Percentiles rank a stretch among this genome's conserved stretches.
Evolutionary conservation across 1,140 invertebrate genomes (phyloP).

Genomic region (Scaptomyza graminum): DNA sequence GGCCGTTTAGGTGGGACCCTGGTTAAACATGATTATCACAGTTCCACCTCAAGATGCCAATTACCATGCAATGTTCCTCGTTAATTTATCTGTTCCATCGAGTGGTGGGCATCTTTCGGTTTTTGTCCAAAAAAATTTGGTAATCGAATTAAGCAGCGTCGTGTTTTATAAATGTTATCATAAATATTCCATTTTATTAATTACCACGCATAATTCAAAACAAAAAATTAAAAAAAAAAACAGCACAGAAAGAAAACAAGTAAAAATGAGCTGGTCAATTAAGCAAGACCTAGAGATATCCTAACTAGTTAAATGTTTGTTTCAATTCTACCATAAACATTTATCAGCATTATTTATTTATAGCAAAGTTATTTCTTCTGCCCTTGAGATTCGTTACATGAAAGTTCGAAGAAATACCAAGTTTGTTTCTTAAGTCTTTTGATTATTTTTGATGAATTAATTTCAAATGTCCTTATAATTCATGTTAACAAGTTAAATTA

Average conservation of each 20-base stretch:
- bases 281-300: neutral
- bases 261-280: neutral
- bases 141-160: conserved; percentile 81
- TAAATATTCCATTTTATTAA: conserved; percentile 83
- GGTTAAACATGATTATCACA: conserved; percentile 81
- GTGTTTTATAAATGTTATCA: conserved; percentile 83
- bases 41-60: conserved; percentile 74
- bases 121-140: conserved; percentile 48
- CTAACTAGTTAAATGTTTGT: too few species aligned
- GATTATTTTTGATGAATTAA: conserved; percentile 20
- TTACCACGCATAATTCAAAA: conserved; percentile 77
- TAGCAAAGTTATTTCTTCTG: too few species aligned
- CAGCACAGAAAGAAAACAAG: conserved; percentile 18
- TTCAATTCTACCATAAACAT: too few species aligned
- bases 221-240: conserved; percentile 18
- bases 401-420: too few species aligned
- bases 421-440: conserved; percentile 4
- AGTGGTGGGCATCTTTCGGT: conserved; percentile 5
- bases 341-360: too few species aligned
- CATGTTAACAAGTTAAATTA: neutral
- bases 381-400: too few species aligned
- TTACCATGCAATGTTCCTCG: conserved; percentile 54
- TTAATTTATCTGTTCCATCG: neutral
- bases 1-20: conserved; percentile 26
- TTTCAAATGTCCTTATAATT: neutral